phyloP scores from a whole-genome alignment of 2,113 vertebrate species.

The Apodemus speciosus region DNA sequence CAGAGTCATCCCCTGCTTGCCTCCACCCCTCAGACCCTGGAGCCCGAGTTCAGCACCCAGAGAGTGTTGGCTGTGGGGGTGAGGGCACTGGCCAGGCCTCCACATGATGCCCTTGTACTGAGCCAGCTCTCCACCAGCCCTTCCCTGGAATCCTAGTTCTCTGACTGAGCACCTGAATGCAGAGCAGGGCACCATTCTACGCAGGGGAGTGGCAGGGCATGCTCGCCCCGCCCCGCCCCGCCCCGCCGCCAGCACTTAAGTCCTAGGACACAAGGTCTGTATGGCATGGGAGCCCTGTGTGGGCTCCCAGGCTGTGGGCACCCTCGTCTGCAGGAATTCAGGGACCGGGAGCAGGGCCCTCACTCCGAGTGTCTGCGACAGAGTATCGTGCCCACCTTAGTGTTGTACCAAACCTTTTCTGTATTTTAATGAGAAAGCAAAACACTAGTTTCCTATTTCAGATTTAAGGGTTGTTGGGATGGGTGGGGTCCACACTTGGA shows the following conservation, averaged over 20 bases:
- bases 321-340: constrained; percentile 91
- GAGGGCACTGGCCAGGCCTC: background rate
- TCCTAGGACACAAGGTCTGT: constrained; percentile 92
- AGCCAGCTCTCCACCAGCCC: background rate
- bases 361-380: constrained; percentile 93
- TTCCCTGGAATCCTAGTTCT: background rate
- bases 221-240: background rate
- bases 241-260: constrained; percentile 89
- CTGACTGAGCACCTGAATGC: constrained; percentile 46
- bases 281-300: constrained; percentile 59
- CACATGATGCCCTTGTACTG: background rate
- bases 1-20: background rate
- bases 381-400: constrained; percentile 92
- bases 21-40: constrained; percentile 43
- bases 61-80: background rate
- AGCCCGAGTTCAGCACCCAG: constrained; percentile 62
- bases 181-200: background rate
- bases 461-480: constrained; percentile 86
- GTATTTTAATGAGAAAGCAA: constrained; percentile 97
- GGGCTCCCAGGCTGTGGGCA: background rate
- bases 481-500: constrained; percentile 77
- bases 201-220: background rate
- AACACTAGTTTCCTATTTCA: constrained; percentile 99
- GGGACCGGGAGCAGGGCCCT: constrained; percentile 91
- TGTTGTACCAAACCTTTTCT: constrained; percentile 96